These are phyloP conservation scores for Macrostomum cliftonense DNA, from an alignment of 2,888 invertebrate species.

Conservation along the genomic window DNA sequence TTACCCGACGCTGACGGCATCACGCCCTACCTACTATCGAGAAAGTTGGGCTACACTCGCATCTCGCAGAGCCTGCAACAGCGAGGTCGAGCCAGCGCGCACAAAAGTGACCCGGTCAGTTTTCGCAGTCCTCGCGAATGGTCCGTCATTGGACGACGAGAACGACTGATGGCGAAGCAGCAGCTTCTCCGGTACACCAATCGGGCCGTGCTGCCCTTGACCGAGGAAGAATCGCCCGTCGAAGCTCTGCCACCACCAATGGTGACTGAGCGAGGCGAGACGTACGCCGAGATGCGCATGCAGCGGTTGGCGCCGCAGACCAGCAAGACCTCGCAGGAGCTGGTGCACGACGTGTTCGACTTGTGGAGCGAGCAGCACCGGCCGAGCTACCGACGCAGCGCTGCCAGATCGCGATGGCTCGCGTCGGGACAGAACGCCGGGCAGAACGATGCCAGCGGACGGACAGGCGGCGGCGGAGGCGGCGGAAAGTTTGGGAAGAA, in stretches of 20 bases:
- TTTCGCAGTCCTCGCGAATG: background rate
- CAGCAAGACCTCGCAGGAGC: background rate
- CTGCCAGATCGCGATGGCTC: background rate
- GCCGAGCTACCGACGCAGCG: background rate
- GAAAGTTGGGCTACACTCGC: slow-evolving; percentile 4
- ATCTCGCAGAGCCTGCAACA: background rate
- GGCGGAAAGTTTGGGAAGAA: no score
- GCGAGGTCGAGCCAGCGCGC: background rate
- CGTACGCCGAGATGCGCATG: background rate
- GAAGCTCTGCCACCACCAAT: background rate
- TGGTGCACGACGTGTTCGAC: background rate
- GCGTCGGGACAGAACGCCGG: no score
- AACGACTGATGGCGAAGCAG: background rate
- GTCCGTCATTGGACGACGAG: background rate
- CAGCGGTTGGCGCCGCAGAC: background rate
- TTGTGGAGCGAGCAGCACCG: background rate
- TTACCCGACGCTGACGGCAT: slow-evolving; percentile 2
- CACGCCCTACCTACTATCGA: slow-evolving; percentile 6
- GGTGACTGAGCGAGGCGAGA: background rate
- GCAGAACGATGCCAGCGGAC: no score
- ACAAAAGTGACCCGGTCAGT: background rate
- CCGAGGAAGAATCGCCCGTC: background rate
- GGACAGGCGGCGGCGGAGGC: no score
- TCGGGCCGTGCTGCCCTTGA: background rate
- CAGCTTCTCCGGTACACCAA: background rate